phyloP scores from a whole-genome alignment of 2,113 vertebrate genomes.

The Notothenia coriiceps region DNA sequence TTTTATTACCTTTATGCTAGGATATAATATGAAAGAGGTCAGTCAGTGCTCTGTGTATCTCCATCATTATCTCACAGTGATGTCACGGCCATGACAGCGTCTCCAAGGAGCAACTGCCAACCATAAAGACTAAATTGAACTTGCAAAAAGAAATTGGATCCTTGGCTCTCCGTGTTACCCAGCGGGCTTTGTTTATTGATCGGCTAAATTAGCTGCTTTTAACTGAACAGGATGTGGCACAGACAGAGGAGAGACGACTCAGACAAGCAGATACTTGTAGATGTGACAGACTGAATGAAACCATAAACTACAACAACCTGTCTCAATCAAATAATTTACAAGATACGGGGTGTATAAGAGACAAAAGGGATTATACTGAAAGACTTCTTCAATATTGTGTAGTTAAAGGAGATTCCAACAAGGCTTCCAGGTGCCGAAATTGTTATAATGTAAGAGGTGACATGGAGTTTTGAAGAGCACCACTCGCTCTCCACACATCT shows the following conservation, averaged over 20 bases:
- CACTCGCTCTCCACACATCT: conserved; percentile 1
- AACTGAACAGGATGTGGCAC: conserved; percentile 23
- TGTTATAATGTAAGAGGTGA: conserved; percentile 1
- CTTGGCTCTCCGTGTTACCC: conserved; percentile 45
- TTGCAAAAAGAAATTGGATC: conserved; percentile 64
- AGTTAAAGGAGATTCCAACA: neutral
- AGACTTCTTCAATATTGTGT: neutral
- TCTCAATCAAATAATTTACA: too few relatives aligned
- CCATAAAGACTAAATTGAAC: conserved; percentile 62
- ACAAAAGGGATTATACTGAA: neutral
- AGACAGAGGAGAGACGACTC: conserved; percentile 5
- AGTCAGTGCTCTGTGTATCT: neutral
- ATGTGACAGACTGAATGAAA: neutral
- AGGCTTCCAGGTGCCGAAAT: neutral
- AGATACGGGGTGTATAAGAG: neutral
- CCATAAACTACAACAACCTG: too few relatives aligned
- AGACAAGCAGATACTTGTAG: neutral
- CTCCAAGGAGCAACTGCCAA: neutral
- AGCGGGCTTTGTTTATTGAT: conserved; percentile 52
- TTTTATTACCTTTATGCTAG: conserved; percentile 32
- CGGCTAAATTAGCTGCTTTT: conserved; percentile 58
- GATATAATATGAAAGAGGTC: conserved; percentile 6
- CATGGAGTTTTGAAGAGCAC: neutral
- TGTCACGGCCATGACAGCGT: neutral
- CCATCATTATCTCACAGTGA: neutral